phyloP scores from a whole-genome alignment of 2,113 vertebrate genomes.

The Fulica atra region DNA sequence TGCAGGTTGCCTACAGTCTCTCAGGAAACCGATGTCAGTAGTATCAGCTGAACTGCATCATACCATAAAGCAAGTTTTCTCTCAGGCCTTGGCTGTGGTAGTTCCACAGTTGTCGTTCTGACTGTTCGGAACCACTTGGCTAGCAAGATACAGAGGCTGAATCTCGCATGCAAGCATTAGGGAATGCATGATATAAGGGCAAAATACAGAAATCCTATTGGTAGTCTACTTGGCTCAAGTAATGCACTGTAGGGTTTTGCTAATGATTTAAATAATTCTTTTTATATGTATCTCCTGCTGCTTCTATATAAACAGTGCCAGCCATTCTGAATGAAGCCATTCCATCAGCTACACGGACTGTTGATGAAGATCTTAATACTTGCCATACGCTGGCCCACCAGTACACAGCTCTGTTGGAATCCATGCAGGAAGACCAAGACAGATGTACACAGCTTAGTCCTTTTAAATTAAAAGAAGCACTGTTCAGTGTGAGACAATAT shows the following conservation, averaged over 20 bases:
- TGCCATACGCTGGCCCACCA: slow-evolving; percentile 72
- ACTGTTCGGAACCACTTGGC: not conserved
- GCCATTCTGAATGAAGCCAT: slow-evolving; percentile 77
- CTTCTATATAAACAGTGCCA: slow-evolving; percentile 77
- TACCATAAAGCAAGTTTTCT: not conserved
- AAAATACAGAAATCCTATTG: not conserved
- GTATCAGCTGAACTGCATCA: not conserved
- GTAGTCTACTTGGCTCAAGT: not conserved
- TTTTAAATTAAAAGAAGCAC: slow-evolving; percentile 79
- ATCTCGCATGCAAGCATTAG: not conserved
- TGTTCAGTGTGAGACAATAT: slow-evolving; percentile 87
- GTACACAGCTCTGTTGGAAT: slow-evolving; percentile 87
- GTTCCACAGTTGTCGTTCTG: not conserved
- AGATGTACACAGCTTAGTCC: not conserved
- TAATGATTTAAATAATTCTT: not conserved
- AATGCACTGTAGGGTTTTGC: not conserved
- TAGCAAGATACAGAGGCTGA: not conserved
- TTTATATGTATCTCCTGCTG: not conserved
- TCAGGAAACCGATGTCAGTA: not conserved
- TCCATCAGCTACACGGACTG: slow-evolving; percentile 52
- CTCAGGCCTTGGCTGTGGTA: not conserved
- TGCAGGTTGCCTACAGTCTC: not conserved
- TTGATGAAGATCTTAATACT: slow-evolving; percentile 72
- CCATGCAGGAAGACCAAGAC: not conserved
- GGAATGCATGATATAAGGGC: not conserved